Conservation (phyloP, 2,113 vertebrate species). For the Athene noctua region DNA sequence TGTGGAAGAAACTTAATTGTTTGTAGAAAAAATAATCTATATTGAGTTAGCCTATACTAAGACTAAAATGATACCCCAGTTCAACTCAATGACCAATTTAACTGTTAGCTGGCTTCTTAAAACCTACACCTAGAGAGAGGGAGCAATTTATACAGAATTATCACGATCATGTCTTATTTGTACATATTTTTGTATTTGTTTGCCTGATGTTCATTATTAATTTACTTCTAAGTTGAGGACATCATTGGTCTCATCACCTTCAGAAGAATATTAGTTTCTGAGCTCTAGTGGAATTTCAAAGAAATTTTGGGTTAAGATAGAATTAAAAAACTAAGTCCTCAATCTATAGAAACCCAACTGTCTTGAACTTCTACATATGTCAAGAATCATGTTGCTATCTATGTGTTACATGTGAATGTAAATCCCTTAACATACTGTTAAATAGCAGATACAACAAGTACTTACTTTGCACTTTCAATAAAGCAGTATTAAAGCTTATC, state of each 20-base stretch:
- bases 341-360: neutral
- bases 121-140: neutral
- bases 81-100: neutral
- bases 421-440: neutral
- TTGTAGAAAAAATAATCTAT: neutral
- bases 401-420: neutral
- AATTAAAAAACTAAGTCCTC: neutral
- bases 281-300: neutral
- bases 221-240: neutral
- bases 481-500: constrained; percentile 3
- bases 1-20: neutral
- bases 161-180: neutral
- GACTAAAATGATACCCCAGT: neutral
- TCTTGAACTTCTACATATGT: neutral
- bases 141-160: neutral
- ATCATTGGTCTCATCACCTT: neutral
- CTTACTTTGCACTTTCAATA: constrained; percentile 12
- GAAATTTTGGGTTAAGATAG: neutral
- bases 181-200: constrained; percentile 17
- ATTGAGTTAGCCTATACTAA: neutral
- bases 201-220: neutral
- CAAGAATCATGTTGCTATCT: neutral
- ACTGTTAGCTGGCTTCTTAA: neutral
- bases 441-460: neutral
- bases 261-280: neutral